Evolutionary conservation across 2,113 vertebrate species (phyloP).

Genomic region (Reinhardtius hippoglossoides): DNA sequence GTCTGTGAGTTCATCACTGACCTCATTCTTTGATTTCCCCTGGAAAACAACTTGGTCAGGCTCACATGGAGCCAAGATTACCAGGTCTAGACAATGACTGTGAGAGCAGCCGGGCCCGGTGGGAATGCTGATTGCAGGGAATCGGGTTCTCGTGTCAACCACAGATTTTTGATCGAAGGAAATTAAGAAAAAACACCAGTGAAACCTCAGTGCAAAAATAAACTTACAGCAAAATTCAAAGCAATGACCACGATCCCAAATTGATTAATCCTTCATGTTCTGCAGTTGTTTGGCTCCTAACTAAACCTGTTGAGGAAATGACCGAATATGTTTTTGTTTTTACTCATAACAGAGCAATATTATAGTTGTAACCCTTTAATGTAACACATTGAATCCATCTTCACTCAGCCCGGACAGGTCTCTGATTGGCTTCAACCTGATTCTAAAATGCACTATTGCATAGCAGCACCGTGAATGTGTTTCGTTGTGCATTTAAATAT

Average conservation of each 20-base stretch:
- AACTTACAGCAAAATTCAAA: background rate
- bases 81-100: conserved; percentile 63
- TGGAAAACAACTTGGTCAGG: conserved; percentile 57
- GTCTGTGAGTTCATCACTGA: conserved; percentile 67
- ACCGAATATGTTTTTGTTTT: no score
- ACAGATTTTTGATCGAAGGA: conserved; percentile 10
- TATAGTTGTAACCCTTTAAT: no score
- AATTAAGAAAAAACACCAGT: background rate
- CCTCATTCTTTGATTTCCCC: conserved; percentile 66
- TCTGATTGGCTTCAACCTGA: background rate
- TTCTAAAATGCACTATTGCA: background rate
- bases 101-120: conserved; percentile 16
- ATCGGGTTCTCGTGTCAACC: conserved; percentile 13
- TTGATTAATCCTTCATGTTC: background rate
- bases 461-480: background rate
- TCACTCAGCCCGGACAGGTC: background rate
- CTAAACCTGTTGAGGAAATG: no score
- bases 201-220: background rate
- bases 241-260: background rate
- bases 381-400: no score
- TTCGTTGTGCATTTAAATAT: no score
- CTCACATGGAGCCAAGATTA: conserved; percentile 40
- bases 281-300: background rate
- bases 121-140: conserved; percentile 23
- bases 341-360: no score